Evolutionary conservation across 2,797 vertebrate genomes (phyloP), one percentile per base, ranked within the genome.

Genomic region (Hemibagrus guttatus): DNA sequence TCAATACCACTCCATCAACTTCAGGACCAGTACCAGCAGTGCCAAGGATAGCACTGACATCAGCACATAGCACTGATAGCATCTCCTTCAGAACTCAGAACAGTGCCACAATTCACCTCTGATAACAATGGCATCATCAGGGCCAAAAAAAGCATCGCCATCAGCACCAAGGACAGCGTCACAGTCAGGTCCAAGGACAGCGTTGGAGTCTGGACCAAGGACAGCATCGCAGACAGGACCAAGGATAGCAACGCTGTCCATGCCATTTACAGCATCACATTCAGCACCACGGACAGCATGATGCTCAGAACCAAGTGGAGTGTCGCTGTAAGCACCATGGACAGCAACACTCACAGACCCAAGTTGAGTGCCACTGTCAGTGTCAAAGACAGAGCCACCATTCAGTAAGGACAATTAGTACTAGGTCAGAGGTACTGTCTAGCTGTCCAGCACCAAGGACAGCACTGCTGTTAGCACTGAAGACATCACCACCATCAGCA

Each of bases 11-110:
- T 28, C 16, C 26, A 80, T 26, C 35, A 81, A 0, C 7, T 17
- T 13, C 23, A 46, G 79, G 14, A 78, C 17, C 35, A 39, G 23
- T 0, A 0, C 19, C 23, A 26, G 46, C 12, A n/a, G 31, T 7
- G 35, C 21, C 31, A 80, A 80, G 31, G 31, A 93, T 52, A 93
- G 92, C 69, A 71, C 75, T 86, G 13, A 0, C 5, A 28, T 85
- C 42, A 61, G 35, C 21, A 74, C 42, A 23, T 13, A 9, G 88
- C 35, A 39, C 35, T 39, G 91, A 93, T 42, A 93, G 92, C 64
- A 74, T 78, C 88, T 12, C 0, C 8, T n/a, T 85, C 39, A 63
- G 42, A 39, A 26, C 39, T 3, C 28, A 9, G 35, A 14, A 21
- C 69, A 26, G 58, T 23, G 9, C 19, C 58, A 61, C 58, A 21